Evolutionary conservation across 2,113 vertebrate species (phyloP).

Genomic region (Arenaria interpres): DNA sequence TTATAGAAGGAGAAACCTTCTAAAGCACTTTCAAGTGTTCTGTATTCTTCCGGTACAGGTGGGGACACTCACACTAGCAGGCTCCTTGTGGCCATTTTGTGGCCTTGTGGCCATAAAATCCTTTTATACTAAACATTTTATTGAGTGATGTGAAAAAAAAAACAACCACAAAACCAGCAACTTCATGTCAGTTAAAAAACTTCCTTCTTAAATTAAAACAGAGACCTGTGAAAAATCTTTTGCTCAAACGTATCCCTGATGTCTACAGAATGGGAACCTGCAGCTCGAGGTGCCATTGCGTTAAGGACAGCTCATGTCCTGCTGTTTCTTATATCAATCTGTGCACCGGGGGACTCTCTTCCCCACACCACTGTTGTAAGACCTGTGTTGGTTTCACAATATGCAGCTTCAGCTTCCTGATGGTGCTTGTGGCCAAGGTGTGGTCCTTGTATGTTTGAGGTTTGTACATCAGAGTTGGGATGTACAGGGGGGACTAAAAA

Average conservation of each 20-base stretch:
- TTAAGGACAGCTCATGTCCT: background rate
- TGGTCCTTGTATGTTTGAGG: background rate
- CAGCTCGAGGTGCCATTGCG: background rate
- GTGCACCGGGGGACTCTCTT: fast-evolving
- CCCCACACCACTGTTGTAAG: background rate
- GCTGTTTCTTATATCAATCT: background rate
- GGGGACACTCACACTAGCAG: background rate
- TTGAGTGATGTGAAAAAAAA: background rate
- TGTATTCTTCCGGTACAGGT: background rate
- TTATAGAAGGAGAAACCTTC: background rate
- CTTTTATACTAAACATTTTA: background rate
- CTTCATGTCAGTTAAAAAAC: background rate
- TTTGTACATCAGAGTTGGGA: background rate
- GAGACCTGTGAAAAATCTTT: background rate
- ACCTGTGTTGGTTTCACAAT: background rate
- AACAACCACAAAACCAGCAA: background rate
- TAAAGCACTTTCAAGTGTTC: background rate
- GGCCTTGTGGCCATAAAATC: background rate
- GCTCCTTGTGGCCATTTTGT: background rate
- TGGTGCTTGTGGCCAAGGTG: background rate
- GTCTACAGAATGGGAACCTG: background rate
- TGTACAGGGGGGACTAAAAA: background rate
- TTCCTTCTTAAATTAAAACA: background rate
- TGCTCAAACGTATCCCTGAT: background rate
- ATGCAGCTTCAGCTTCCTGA: background rate